Evolutionary conservation across 2,888 invertebrate species (phyloP), one percentile per base, ranked within the genome.

Genomic region (Polydrusus cervinus): DNA sequence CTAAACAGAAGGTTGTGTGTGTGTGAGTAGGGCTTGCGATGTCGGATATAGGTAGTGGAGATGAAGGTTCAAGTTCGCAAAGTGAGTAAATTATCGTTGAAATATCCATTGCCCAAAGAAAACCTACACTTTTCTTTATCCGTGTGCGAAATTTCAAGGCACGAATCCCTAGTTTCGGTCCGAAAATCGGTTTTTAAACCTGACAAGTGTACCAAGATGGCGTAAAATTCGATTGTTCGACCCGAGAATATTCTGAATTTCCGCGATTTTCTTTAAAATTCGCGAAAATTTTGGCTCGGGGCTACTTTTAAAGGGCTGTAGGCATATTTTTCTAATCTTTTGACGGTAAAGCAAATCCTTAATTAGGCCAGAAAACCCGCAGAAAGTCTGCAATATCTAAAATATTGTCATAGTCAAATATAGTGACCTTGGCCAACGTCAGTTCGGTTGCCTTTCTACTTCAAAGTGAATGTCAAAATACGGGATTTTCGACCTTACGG

Each of bases 41-140:
- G 93, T 93, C 93, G 90, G 93, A 93, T 91, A 91, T 92, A 90
- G 93, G 93, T 89, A 93, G 93, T 89, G 92, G 92, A 88, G 93
- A 93, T 91, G 93, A 93, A 89, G 93, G 92, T 88, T 91, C 92
- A 89, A 91, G 92, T 90, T 92, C 92, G 90, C 92, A 93, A 91
- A 93, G 93, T 93, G 91, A 90, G 92, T 92, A 89, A 87, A 77
- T 78, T 60, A 78, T 76, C 69, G 67, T 53, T 30, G 43, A 69
- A 76, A 76, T 75, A 77, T 69, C 49, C 68, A 57, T 69, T 62
- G 55, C 43, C 25, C 7, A 47, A 43, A 9, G 55, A 74, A 69
- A 77, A 38, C 53, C 43, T 34, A 51, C 43, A 14, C 34, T 65
- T 70, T 64, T 40, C 16, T 60, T 14, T 13, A 74, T 43, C 51